A percentile compares a stretch with the other conserved stretches of the same genome.
phyloP scores from a whole-genome alignment of 2,888 invertebrate species.

The Petrolisthes cinctipes region DNA sequence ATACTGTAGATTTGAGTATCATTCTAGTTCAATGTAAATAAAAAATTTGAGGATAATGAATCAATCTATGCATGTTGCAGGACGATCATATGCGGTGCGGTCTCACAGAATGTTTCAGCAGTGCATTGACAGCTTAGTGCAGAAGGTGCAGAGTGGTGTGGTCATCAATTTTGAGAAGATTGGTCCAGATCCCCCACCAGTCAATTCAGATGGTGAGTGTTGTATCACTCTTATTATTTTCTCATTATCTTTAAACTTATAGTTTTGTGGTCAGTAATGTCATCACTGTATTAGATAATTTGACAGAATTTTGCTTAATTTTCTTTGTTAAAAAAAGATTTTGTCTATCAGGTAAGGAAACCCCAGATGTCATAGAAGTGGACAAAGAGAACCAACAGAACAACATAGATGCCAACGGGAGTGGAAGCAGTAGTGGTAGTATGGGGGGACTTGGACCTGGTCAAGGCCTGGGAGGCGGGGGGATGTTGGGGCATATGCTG shows the following conservation, averaged over 20 bases:
- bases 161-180: constrained; percentile 98
- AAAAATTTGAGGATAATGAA: too few species aligned
- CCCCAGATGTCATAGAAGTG: constrained; percentile 60
- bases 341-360: constrained; percentile 50
- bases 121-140: constrained; percentile 95
- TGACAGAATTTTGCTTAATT: background rate
- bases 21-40: too few species aligned
- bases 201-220: constrained; percentile 73
- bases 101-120: constrained; percentile 95
- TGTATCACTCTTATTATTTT: background rate
- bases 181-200: constrained; percentile 85
- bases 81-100: constrained; percentile 94
- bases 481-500: constrained; percentile 53
- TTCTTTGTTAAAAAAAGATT: background rate
- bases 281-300: too few species aligned
- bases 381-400: constrained; percentile 65
- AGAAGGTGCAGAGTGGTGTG: constrained; percentile 97
- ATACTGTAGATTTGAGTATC: too few species aligned
- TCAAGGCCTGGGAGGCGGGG: constrained; percentile 32
- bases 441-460: constrained; percentile 14
- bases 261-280: too few species aligned
- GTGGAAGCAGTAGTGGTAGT: constrained; percentile 16
- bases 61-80: constrained; percentile 70
- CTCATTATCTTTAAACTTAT: background rate
- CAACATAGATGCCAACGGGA: constrained; percentile 46